Conservation (phyloP, 2,113 vertebrate genomes). For the Accipiter virgatus region DNA sequence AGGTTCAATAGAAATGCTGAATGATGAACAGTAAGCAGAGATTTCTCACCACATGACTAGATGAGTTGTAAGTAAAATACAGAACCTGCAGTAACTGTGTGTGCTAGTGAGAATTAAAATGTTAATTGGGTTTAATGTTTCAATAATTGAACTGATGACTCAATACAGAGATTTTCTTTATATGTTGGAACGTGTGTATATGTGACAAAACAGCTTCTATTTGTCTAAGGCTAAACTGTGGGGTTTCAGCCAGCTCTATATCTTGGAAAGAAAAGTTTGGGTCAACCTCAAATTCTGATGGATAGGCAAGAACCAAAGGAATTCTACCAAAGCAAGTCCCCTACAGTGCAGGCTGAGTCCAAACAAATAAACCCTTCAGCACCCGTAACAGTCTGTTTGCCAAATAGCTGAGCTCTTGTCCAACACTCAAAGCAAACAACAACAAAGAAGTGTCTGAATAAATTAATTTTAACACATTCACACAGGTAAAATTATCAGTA, state of each 20-base stretch:
- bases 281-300: not conserved
- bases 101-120: not conserved
- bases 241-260: not conserved
- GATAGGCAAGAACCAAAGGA: not conserved
- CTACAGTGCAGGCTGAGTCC: not conserved
- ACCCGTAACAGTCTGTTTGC: not conserved
- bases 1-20: conserved; percentile 24
- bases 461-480: not conserved
- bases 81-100: not conserved
- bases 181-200: not conserved
- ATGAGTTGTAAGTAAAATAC: not conserved
- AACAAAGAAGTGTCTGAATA: not conserved
- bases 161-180: not conserved
- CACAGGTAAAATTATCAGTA: not conserved
- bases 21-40: conserved; percentile 18
- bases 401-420: not conserved
- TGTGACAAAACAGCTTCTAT: not conserved
- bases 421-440: not conserved
- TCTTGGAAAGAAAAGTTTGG: not conserved
- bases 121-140: not conserved
- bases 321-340: not conserved
- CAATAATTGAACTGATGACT: not conserved
- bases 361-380: not conserved
- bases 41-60: not conserved
- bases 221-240: not conserved